Evolutionary conservation across 2,888 invertebrate genomes (phyloP).

Genomic region (Harpalus rufipes): DNA sequence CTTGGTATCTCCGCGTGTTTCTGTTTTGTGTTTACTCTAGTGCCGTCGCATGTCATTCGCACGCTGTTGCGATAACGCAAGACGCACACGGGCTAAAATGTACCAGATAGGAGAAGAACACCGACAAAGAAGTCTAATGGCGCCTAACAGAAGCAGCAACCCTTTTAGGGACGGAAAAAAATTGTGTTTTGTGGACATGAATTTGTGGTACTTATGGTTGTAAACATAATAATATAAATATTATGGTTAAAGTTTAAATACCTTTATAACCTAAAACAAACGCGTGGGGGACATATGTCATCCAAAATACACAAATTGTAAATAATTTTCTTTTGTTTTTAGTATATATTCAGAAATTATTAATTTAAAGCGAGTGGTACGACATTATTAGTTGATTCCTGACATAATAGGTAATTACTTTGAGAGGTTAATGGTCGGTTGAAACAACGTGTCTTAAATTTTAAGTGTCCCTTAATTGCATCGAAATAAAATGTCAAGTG

Average conservation of each 20-base stretch:
- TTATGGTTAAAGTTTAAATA: not conserved
- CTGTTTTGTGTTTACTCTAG: slow-evolving; percentile 36
- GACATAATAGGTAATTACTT: no score
- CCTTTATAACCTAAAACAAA: not conserved
- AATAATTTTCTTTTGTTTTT: no score
- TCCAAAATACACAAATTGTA: no score
- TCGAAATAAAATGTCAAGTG: no score
- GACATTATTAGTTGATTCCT: no score
- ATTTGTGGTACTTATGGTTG: not conserved
- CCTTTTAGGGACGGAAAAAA: slow-evolving; percentile 4
- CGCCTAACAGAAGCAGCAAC: not conserved
- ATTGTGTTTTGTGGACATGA: not conserved
- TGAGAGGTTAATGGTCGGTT: no score
- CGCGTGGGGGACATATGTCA: no score
- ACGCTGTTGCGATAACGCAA: slow-evolving; percentile 57
- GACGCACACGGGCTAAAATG: slow-evolving; percentile 23
- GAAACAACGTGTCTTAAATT: no score
- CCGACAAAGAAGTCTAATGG: slow-evolving; percentile 14
- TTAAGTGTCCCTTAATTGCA: no score
- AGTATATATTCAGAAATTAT: no score
- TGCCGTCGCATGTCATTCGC: slow-evolving; percentile 57
- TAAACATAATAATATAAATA: slow-evolving; percentile 2
- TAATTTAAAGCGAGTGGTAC: no score
- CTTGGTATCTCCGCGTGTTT: slow-evolving; percentile 8
- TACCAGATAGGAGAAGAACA: not conserved